Percentiles rank a stretch among this genome's conserved stretches.
phyloP scores from a whole-genome alignment of 2,113 vertebrate genomes.

The Calidris pygmaea region DNA sequence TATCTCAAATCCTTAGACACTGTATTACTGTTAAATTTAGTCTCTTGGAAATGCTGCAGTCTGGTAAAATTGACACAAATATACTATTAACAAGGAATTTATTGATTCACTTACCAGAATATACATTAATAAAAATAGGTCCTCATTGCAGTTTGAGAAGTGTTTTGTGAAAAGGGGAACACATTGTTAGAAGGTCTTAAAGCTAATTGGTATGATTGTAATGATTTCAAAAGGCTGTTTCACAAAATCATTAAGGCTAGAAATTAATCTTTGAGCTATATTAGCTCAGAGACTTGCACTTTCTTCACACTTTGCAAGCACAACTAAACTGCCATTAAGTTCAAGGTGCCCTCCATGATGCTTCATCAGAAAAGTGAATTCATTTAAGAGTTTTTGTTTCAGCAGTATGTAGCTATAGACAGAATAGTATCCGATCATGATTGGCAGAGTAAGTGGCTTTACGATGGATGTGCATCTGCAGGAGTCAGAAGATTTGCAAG shows the following conservation, averaged over 20 bases:
- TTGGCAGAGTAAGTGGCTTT: background rate
- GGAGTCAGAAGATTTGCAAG: background rate
- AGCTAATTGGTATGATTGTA: constrained; percentile 62
- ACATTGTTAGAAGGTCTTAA: constrained; percentile 30
- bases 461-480: background rate
- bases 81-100: constrained; percentile 32
- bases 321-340: constrained; percentile 58
- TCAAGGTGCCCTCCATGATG: constrained; percentile 66
- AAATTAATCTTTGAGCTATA: constrained; percentile 70
- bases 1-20: background rate
- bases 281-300: constrained; percentile 65
- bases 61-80: constrained; percentile 38
- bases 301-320: constrained; percentile 67
- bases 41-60: constrained; percentile 19
- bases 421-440: background rate
- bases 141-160: background rate
- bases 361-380: constrained; percentile 44
- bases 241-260: constrained; percentile 63
- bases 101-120: constrained; percentile 47
- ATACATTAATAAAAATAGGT: constrained; percentile 45
- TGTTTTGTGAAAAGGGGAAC: constrained; percentile 1
- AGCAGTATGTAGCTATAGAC: background rate
- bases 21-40: constrained; percentile 34
- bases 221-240: constrained; percentile 60
- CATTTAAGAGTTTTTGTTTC: constrained; percentile 25